phyloP scores from a whole-genome alignment of 2,113 vertebrate species.

The Rhea americana region DNA sequence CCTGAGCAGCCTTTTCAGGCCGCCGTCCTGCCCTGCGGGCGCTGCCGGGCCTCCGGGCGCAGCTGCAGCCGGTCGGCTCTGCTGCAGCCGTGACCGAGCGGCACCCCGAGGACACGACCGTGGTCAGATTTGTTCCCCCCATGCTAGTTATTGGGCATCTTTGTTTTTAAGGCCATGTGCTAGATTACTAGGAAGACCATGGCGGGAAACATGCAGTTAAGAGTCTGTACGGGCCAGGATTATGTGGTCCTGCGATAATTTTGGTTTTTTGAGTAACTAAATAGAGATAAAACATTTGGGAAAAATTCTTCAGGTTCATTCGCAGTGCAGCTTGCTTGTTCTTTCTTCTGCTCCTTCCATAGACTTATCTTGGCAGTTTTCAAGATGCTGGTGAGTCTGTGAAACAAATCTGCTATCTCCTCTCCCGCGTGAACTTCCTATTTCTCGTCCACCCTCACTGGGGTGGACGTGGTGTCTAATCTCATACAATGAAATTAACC shows the following conservation, averaged over 20 bases:
- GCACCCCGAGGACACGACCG: not conserved
- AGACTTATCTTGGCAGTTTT: not conserved
- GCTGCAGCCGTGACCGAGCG: too few species aligned
- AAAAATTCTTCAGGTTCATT: not conserved
- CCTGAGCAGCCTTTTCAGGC: not conserved
- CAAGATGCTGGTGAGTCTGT: not conserved
- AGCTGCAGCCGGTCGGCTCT: too few species aligned
- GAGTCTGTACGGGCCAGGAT: not conserved
- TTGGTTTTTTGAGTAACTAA: not conserved
- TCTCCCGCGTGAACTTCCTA: not conserved
- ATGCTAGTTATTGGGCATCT: not conserved
- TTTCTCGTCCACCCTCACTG: not conserved
- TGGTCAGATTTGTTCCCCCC: not conserved
- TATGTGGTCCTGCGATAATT: not conserved
- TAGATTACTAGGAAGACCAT: too few species aligned
- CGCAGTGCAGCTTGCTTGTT: too few species aligned
- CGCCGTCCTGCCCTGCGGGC: not conserved
- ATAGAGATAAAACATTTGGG: not conserved
- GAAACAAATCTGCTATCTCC: not conserved
- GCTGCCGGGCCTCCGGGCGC: not conserved
- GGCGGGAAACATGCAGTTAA: not conserved
- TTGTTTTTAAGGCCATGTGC: not conserved
- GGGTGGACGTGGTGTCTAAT: not conserved
- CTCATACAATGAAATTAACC: not conserved
- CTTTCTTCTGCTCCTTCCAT: not conserved